A percentile compares a stretch with the other conserved stretches of the same genome.
Evolutionary conservation across 64 coral and sea anemone species (phyloP).

Genomic region (Dendronephthya gigantea): DNA sequence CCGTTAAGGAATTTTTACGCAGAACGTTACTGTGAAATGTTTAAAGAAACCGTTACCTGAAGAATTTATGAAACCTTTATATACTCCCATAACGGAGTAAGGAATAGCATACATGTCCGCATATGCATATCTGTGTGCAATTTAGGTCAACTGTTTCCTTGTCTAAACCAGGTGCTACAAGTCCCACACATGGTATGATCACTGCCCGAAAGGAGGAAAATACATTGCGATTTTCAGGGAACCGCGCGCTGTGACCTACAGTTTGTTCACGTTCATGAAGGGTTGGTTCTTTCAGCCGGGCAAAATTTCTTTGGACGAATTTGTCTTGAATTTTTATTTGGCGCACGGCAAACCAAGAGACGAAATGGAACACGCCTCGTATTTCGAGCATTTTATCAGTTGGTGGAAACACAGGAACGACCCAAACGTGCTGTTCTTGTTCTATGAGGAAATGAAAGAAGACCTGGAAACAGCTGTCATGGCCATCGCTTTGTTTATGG

Average conservation of each 20-base stretch:
- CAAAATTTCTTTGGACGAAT: background rate
- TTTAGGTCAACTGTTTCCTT: no score
- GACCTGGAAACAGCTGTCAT: background rate
- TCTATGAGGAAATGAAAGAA: conserved; percentile 4
- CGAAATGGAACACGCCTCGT: background rate
- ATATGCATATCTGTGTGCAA: no score
- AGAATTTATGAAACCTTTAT: no score
- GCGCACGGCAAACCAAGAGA: background rate
- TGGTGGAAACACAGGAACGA: background rate
- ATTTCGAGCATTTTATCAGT: background rate
- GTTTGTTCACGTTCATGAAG: background rate
- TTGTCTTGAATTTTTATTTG: background rate
- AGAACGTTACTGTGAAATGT: no score
- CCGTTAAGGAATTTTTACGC: no score
- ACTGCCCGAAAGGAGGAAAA: background rate
- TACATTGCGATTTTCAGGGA: background rate
- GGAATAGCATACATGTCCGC: no score
- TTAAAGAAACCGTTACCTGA: no score
- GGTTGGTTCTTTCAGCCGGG: background rate
- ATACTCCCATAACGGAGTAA: no score
- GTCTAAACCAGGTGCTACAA: background rate
- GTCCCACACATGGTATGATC: background rate
- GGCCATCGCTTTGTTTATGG: background rate
- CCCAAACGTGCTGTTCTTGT: background rate
- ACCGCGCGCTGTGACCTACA: background rate